phyloP scores from a whole-genome alignment of 2,113 vertebrate genomes.

The Holacanthus passer region DNA sequence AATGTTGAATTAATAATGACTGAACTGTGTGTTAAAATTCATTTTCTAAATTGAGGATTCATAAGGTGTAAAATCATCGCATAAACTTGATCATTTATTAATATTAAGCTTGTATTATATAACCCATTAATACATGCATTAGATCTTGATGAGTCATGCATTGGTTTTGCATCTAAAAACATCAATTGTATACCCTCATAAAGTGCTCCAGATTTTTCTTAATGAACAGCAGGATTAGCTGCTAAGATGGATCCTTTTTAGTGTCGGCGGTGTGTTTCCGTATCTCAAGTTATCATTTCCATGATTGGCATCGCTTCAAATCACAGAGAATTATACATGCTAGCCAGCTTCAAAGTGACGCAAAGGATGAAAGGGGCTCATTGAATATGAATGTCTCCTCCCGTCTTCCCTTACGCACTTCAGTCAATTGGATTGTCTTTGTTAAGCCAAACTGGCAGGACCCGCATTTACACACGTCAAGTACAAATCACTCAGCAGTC shows the following conservation, averaged over 20 bases:
- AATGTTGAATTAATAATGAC: conserved; percentile 4
- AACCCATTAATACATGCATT: conserved; percentile 14
- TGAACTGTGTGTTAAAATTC: not conserved
- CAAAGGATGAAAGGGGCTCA: conserved; percentile 69
- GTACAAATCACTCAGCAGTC: conserved; percentile 64
- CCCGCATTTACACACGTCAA: conserved; percentile 56
- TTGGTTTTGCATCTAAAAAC: conserved; percentile 22
- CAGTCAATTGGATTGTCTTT: conserved; percentile 68
- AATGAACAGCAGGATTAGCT: conserved; percentile 43
- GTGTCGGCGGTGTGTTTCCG: conserved; percentile 35
- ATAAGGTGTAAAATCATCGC: conserved; percentile 17
- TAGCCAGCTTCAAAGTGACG: conserved; percentile 75
- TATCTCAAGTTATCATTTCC: conserved; percentile 62
- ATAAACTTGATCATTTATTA: conserved; percentile 21
- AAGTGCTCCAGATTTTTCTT: conserved; percentile 22
- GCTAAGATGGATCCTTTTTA: conserved; percentile 29
- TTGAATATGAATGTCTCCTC: conserved; percentile 74
- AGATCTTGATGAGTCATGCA: conserved; percentile 36
- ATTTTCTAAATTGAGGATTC: conserved; percentile 18
- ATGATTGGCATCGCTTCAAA: conserved; percentile 70
- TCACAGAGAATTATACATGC: conserved; percentile 81
- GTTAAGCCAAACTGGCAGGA: conserved; percentile 74
- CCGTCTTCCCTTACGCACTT: conserved; percentile 50
- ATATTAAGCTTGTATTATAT: conserved; percentile 1
- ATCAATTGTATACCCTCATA: conserved; percentile 6